phyloP scores from a whole-genome alignment of 2,797 vertebrate genomes.

The Lithobates pipiens region DNA sequence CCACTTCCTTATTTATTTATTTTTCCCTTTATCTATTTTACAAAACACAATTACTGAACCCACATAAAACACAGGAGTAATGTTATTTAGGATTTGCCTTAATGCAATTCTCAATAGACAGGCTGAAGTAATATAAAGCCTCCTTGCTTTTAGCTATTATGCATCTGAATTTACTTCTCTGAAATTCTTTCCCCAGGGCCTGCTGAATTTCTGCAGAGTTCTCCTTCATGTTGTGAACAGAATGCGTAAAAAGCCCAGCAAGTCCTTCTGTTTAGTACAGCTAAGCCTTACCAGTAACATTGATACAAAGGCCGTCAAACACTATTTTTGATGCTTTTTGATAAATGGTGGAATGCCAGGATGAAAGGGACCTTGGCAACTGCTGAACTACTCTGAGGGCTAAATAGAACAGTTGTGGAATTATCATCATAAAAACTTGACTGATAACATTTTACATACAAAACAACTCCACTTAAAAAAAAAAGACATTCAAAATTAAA shows the following conservation, averaged over 20 bases:
- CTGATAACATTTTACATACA: neutral
- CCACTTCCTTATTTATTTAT: conserved; percentile 10
- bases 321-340: conserved; percentile 50
- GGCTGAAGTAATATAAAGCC: conserved; percentile 67
- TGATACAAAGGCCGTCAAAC: conserved; percentile 65
- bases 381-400: conserved; percentile 11
- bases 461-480: neutral
- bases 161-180: conserved; percentile 69
- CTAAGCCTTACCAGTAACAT: conserved; percentile 64
- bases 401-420: conserved; percentile 35
- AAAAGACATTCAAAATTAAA: neutral
- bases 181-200: conserved; percentile 67
- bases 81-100: conserved; percentile 48
- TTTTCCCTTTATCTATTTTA: conserved; percentile 44
- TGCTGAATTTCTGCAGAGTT: conserved; percentile 71
- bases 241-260: conserved; percentile 65
- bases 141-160: conserved; percentile 68
- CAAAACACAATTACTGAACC: conserved; percentile 39
- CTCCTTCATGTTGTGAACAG: conserved; percentile 66
- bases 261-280: conserved; percentile 65
- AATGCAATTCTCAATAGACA: conserved; percentile 64
- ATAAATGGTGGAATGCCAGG: conserved; percentile 33
- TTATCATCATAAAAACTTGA: conserved; percentile 41
- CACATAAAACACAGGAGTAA: conserved; percentile 50
- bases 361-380: conserved; percentile 13